Base-by-base conservation (phyloP, 2,888 invertebrate species). In the Drosophila formosana region DNA sequence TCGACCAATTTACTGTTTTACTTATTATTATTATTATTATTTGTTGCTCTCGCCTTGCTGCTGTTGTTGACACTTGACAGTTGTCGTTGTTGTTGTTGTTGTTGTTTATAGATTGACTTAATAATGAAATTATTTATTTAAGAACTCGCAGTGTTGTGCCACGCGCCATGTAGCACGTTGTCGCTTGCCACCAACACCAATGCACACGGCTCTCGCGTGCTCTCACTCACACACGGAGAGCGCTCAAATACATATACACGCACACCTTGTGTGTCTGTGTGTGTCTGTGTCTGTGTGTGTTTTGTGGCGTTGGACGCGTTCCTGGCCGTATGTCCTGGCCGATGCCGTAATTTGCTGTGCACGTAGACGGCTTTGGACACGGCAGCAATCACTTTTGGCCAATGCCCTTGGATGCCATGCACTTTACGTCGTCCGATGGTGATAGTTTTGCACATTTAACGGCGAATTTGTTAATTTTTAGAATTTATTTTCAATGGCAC, bases 331-430 rank as follows among this genome's bases (percentile, higher is more conserved):
- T 81, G 62, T 75, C 72, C 81, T 79, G 58, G 66, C 68, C 78
- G 75, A 83, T 89, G 83, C 83, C 83, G 84, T 84, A 89, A 89
- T 85, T 89, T 89, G 74, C 76, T 52, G 66, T 66, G 64, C 74
- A 46, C 60, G 52, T 53, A 28, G 56, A 73, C 64, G 58, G 41
- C 71, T 46, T 51, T 57, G 51, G 30, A 37, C 11, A 11, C 26
- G 18, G 3, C 18, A 26, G 8, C 25, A 55, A 13, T 51, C 28
- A 26, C 41, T 23, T 26, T 65, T 58, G 51, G 5, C 25, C 50
- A 49, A 66, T 37, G 30, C 45, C 32, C 51, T 23, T 34, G 28
- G 34, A n/a, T 53, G 62, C 26, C 34, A 34, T 32, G 5, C n/a
- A 28, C 43, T 41, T 70, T 66, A 26, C 23, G 41, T n/a, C 58